A percentile compares a stretch with the other conserved stretches of the same genome.
Conservation (phyloP, 2,113 vertebrate species). For the Hyaena hyaena region DNA sequence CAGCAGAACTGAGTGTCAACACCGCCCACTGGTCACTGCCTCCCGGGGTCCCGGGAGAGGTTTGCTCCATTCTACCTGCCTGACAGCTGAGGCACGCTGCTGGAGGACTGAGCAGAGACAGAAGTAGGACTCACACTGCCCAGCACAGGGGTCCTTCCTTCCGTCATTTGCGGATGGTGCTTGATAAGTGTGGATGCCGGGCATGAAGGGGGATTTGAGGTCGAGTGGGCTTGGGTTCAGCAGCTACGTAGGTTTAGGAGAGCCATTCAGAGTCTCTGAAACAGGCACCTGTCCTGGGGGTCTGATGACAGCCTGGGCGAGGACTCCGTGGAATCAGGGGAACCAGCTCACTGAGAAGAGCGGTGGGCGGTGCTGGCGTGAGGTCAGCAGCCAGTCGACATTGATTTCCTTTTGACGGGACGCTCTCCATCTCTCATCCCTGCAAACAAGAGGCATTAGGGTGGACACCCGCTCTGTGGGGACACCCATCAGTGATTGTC, state of each 20-base stretch:
- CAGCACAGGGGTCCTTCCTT: neutral
- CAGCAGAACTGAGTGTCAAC: fast-evolving
- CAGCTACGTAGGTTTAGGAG: fast-evolving
- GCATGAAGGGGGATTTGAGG: fast-evolving
- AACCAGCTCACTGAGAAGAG: fast-evolving
- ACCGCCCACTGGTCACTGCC: fast-evolving
- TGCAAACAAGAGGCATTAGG: neutral
- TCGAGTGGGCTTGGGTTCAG: neutral
- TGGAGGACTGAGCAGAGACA: neutral
- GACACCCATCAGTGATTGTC: fast-evolving
- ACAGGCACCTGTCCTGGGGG: neutral
- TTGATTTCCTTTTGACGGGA: neutral
- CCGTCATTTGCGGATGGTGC: neutral
- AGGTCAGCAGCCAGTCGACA: neutral
- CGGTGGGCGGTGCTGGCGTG: too few species aligned
- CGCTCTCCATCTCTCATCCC: neutral
- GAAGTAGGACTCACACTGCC: fast-evolving
- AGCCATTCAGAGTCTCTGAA: neutral
- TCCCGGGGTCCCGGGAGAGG: neutral
- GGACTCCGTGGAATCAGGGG: fast-evolving
- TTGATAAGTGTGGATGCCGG: neutral
- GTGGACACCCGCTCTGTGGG: fast-evolving
- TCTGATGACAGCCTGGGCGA: neutral
- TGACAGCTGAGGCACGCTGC: fast-evolving
- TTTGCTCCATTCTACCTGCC: fast-evolving